Evolutionary conservation across 2,888 invertebrate species (phyloP).

Genomic region (Druceiella hillmani): DNA sequence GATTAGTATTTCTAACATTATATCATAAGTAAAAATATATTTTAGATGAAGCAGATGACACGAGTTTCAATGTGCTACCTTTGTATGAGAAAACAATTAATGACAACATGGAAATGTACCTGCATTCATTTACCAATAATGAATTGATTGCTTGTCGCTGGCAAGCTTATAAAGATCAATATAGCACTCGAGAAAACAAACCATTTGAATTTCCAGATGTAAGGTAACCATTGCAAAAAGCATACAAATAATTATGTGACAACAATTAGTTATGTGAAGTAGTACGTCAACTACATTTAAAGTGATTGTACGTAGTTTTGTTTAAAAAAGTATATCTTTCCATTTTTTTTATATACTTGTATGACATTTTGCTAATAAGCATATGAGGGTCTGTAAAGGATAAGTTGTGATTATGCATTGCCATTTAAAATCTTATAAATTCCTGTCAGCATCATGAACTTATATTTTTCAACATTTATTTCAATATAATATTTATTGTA

Average conservation of each 20-base stretch:
- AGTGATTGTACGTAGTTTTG: neutral
- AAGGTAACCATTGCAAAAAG: too few relatives aligned
- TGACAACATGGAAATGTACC: neutral
- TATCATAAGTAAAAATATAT: neutral
- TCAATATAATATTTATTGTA: too few relatives aligned
- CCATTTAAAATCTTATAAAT: too few relatives aligned
- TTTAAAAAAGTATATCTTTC: neutral
- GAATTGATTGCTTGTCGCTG: neutral
- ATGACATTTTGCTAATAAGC: too few relatives aligned
- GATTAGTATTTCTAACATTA: too few relatives aligned
- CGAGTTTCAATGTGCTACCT: constrained; percentile 1
- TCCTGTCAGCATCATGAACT: too few relatives aligned
- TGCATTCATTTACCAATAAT: neutral
- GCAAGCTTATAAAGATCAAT: constrained; percentile 2
- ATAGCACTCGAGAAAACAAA: neutral
- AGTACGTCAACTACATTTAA: neutral
- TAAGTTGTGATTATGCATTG: too few relatives aligned
- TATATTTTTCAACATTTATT: too few relatives aligned
- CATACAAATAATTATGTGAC: too few relatives aligned
- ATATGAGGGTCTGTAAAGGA: too few relatives aligned
- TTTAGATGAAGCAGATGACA: neutral
- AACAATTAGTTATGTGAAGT: neutral
- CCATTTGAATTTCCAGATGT: constrained; percentile 3
- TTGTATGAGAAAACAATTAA: neutral
- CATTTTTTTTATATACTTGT: too few relatives aligned